Conservation (phyloP, 2,113 vertebrate species). For the Dromiciops gliroides region DNA sequence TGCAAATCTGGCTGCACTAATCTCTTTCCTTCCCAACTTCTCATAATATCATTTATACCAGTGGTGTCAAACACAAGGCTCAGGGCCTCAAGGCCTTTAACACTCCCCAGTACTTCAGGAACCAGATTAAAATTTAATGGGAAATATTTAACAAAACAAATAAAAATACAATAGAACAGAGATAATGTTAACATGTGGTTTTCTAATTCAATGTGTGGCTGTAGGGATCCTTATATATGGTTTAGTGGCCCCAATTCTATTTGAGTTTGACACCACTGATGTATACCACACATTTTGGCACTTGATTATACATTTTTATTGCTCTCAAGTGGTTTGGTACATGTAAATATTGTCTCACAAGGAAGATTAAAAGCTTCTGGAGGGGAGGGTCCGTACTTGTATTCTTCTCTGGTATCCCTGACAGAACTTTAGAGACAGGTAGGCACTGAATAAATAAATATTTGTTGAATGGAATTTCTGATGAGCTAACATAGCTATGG, state of each 20-base stretch:
- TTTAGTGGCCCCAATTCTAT: not conserved
- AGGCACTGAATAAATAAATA: conserved; percentile 8
- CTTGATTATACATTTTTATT: not conserved
- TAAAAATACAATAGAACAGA: not conserved
- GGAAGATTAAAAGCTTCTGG: not conserved
- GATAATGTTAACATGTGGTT: not conserved
- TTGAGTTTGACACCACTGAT: not conserved
- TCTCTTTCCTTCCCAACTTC: not conserved
- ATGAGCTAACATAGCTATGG: conserved; percentile 29
- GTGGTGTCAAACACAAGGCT: not conserved
- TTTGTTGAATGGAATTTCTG: conserved; percentile 44
- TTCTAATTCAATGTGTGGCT: not conserved
- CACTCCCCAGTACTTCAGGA: not conserved
- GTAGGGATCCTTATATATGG: not conserved
- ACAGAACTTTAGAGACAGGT: not conserved
- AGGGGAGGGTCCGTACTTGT: not conserved
- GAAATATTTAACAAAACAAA: not conserved
- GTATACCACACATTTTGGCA: not conserved
- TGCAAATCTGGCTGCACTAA: not conserved
- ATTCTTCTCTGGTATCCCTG: not conserved
- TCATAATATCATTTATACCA: not conserved
- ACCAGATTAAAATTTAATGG: not conserved
- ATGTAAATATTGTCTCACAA: not conserved
- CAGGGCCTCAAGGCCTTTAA: not conserved
- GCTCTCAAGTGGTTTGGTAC: not conserved